These are phyloP conservation scores for Xenopus petersii DNA, from an alignment of 2,797 vertebrate species.

Conservation along the genomic window DNA sequence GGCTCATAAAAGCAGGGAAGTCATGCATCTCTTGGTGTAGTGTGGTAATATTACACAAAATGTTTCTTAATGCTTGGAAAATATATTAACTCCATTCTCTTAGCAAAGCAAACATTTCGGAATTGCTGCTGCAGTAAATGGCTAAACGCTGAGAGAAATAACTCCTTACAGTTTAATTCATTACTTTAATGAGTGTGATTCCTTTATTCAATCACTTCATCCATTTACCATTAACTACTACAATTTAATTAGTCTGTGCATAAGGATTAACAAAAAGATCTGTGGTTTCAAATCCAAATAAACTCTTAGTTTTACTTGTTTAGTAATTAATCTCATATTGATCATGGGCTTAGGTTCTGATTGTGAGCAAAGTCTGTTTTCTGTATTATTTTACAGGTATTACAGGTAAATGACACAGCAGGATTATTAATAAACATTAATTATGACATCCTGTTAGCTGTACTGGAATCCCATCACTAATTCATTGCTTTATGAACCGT, in stretches of 20 bases:
- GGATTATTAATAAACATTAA: not conserved
- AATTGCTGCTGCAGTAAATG: slow-evolving; percentile 1
- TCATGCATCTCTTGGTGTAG: not conserved
- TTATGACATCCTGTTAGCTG: too few relatives aligned
- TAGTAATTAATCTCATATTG: slow-evolving; percentile 46
- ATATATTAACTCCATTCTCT: not conserved
- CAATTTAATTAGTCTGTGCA: slow-evolving; percentile 54
- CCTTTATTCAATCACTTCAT: slow-evolving; percentile 54
- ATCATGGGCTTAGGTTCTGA: slow-evolving; percentile 50
- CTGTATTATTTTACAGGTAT: not conserved
- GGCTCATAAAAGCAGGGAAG: not conserved
- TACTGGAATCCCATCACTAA: too few relatives aligned
- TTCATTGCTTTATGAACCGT: too few relatives aligned
- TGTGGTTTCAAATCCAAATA: slow-evolving; percentile 51
- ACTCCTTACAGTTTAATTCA: slow-evolving; percentile 52
- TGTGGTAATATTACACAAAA: not conserved
- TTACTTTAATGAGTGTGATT: slow-evolving; percentile 52
- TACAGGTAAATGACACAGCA: not conserved
- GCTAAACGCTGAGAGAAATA: slow-evolving; percentile 19
- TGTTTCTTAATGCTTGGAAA: not conserved
- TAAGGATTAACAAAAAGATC: slow-evolving; percentile 54
- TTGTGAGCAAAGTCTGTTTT: slow-evolving; percentile 8
- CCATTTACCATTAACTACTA: slow-evolving; percentile 56
- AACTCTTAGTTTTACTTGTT: slow-evolving; percentile 29
- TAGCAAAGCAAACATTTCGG: not conserved